Percentiles rank a stretch among this genome's conserved stretches.
phyloP scores from a whole-genome alignment of 2,888 invertebrate species.

The Stenurella melanura region DNA sequence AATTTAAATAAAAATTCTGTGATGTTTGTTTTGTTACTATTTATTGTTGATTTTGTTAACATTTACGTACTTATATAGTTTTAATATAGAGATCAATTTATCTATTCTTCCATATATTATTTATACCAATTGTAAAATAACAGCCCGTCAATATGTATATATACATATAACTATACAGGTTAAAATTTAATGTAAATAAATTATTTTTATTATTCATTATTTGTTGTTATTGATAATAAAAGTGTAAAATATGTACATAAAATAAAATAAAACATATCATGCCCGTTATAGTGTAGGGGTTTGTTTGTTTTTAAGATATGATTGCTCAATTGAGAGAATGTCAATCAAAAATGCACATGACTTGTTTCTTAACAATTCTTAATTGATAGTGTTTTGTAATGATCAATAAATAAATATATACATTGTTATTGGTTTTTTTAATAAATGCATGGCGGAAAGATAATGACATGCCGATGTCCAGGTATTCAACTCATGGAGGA shows the following conservation, averaged over 20 bases:
- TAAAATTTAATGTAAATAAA: conserved; percentile 34
- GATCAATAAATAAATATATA: conserved; percentile 55
- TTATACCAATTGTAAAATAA: conserved; percentile 11
- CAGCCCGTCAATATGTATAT: background rate
- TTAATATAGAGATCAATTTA: conserved; percentile 1
- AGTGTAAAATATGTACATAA: conserved; percentile 57
- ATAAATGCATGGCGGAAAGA: no score
- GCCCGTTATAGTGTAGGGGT: conserved; percentile 49
- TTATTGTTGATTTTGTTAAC: conserved; percentile 28
- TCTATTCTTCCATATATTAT: conserved; percentile 47
- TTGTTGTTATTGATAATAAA: conserved; percentile 8
- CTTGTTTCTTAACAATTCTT: conserved; percentile 44
- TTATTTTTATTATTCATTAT: conserved; percentile 19
- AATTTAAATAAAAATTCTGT: conserved; percentile 60
- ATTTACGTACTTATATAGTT: conserved; percentile 34
- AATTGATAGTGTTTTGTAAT: conserved; percentile 57
- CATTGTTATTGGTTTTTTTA: conserved; percentile 34
- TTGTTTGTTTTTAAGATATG: conserved; percentile 45
- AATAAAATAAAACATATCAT: conserved; percentile 59
- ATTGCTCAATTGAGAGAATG: conserved; percentile 57
- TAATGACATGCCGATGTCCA: no score
- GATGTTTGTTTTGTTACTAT: conserved; percentile 51
- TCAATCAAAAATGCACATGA: conserved; percentile 57
- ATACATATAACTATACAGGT: background rate
- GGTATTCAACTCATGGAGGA: no score